Base-by-base conservation (phyloP, 2,888 invertebrate genomes). In the Trachelus troglodyta region DNA sequence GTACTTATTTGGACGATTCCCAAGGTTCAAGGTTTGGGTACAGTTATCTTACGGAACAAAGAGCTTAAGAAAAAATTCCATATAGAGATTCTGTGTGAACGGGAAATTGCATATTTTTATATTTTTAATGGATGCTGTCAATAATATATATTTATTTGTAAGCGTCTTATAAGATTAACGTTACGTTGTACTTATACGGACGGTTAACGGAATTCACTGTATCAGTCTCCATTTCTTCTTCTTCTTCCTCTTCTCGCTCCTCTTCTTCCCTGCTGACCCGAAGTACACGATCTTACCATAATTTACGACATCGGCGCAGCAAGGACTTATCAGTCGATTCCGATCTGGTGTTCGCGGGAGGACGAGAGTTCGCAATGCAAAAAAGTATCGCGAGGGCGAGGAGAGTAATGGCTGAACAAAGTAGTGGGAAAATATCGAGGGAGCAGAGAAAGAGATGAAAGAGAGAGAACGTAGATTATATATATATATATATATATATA, bases 281-380 rank as follows among this genome's bases (percentile, higher is more conserved):
- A 76, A 78, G 80, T 79, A 82, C 84, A 84, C 83, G 84, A 84
- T 83, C 84, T 82, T 80, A 82, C 85, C 86, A 86, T 88, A 88
- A 88, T 88, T 88, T 82, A 79, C 83, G 83, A 78, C 77, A 80
- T 82, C 79, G 75, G 76, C 79, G 77, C 56, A 1, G 56, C 56
- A 9, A 56, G 23, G 56, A 56, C 56, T 56, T 56, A 56, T 56
- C 56, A 23, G 56, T 23, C 56, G 56, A 56, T 56, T 56, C 56
- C 56, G 56, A 56, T 56, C 56, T 56, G 56, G 56, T 56, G 56
- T 56, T 56, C 56, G 56, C 56, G 23, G 23, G 23, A 56, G 56
- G 56, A 56, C 23, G 56, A 56, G 56, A 56, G 56, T 56, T 56
- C 23, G 23, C 56, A 2, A 56, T 56, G 56, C 23, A 23, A 23